Conservation (phyloP, 1,140 invertebrate genomes). For the Hylaeus volcanicus region DNA sequence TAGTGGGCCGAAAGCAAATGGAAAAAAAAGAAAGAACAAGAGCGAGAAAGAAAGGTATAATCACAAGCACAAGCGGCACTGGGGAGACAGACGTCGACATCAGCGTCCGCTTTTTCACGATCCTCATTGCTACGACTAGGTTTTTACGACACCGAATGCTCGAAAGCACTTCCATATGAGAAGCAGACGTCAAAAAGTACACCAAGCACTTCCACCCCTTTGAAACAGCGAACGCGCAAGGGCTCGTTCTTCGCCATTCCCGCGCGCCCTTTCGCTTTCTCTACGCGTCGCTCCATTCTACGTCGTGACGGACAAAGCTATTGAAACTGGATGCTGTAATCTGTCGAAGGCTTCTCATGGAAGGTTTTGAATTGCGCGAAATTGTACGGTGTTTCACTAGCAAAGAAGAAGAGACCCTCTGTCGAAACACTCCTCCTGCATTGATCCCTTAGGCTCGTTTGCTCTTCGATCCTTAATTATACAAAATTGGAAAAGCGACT, state of each 20-base stretch:
- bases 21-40: too few relatives aligned
- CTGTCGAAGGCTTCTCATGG: conserved; percentile 2
- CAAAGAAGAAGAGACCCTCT: background rate
- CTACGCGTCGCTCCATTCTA: background rate
- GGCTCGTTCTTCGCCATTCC: conserved; percentile 4
- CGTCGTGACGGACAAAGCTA: conserved; percentile 17
- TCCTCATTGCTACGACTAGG: conserved; percentile 39
- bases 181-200: conserved; percentile 50
- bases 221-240: conserved; percentile 20
- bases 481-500: background rate
- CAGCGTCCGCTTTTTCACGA: conserved; percentile 2
- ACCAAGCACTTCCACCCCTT: conserved; percentile 45
- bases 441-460: conserved; percentile 7
- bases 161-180: conserved; percentile 49
- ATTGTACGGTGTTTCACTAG: background rate
- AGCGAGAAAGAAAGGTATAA: conserved; percentile 7
- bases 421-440: background rate
- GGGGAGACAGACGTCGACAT: background rate
- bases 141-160: conserved; percentile 52
- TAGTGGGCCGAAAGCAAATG: background rate
- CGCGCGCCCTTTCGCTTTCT: conserved; percentile 21
- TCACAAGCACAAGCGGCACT: conserved; percentile 12
- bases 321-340: conserved; percentile 7
- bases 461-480: background rate
- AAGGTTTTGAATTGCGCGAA: background rate